These are phyloP conservation scores for Apis florea DNA, from an alignment of 1,140 invertebrate species.

Conservation along the genomic window DNA sequence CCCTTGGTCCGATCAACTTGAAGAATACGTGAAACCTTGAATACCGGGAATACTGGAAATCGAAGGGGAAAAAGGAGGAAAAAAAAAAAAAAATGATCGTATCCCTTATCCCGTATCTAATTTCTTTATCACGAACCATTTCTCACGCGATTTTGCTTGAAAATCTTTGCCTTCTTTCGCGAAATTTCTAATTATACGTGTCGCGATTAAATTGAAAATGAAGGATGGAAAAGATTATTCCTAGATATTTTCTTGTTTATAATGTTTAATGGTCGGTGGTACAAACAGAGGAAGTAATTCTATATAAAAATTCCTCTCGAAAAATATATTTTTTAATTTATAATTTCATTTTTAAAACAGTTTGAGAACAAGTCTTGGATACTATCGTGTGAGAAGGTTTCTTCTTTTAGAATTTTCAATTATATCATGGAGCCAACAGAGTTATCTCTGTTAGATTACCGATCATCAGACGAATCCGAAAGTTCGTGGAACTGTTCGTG, in stretches of 20 bases:
- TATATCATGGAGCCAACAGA: neutral
- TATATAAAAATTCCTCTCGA: no score
- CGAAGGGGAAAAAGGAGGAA: neutral
- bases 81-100: neutral
- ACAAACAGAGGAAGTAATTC: no score
- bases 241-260: neutral
- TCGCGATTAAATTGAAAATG: neutral
- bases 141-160: neutral
- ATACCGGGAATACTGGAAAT: constrained; percentile 46
- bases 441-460: no score
- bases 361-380: no score
- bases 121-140: constrained; percentile 25
- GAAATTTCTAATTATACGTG: neutral
- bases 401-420: no score
- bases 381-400: no score
- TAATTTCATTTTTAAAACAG: no score
- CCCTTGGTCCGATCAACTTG: constrained; percentile 42
- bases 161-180: neutral
- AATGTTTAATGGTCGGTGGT: no score
- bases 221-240: neutral
- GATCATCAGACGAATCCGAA: neutral
- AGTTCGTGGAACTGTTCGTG: constrained; percentile 24
- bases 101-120: constrained; percentile 40
- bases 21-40: constrained; percentile 42
- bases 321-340: no score